Conservation (phyloP, 2,113 vertebrate genomes). For the Raja brachyura region DNA sequence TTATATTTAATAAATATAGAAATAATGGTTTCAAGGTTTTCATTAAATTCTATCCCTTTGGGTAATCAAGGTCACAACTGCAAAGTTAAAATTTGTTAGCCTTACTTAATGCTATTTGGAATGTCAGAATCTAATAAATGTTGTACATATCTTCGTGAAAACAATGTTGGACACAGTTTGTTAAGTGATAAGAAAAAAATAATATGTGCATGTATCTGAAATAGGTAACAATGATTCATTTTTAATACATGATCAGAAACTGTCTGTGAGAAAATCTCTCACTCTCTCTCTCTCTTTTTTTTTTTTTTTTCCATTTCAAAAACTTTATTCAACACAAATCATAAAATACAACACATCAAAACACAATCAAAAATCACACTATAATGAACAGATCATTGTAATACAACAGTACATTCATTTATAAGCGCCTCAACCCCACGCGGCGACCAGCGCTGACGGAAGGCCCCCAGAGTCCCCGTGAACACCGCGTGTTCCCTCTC, state of each 20-base stretch:
- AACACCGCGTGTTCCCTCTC: too few species aligned
- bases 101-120: conserved; percentile 31
- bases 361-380: too few species aligned
- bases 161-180: neutral
- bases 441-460: too few species aligned
- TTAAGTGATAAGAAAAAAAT: neutral
- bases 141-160: conserved; percentile 11
- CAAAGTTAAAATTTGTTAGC: conserved; percentile 35
- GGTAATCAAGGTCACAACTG: conserved; percentile 37
- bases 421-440: too few species aligned
- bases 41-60: conserved; percentile 21
- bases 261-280: neutral
- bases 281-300: neutral
- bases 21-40: conserved; percentile 36
- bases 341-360: too few species aligned
- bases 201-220: neutral
- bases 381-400: too few species aligned
- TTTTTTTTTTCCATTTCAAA: too few species aligned
- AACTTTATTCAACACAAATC: too few species aligned
- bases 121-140: conserved; percentile 32
- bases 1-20: conserved; percentile 37
- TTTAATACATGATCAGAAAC: neutral
- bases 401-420: too few species aligned
- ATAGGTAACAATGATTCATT: neutral
- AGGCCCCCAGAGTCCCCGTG: too few species aligned